phyloP scores from a whole-genome alignment of 2,113 vertebrate genomes.

The Zapornia atra region DNA sequence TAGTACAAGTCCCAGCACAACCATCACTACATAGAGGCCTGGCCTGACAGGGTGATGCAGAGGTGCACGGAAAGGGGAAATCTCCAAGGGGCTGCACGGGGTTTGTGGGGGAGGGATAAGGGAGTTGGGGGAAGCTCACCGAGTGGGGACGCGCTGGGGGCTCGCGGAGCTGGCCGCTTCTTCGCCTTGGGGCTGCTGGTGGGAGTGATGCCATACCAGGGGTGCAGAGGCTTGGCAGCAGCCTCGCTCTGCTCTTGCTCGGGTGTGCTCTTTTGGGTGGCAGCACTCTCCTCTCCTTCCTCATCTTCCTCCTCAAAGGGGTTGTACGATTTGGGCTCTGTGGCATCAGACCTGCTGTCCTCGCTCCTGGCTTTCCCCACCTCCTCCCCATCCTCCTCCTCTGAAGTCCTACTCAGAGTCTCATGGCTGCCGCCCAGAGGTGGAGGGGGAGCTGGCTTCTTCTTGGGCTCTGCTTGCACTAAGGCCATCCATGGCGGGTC shows the following conservation, averaged over 20 bases:
- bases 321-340: constrained; percentile 81
- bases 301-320: constrained; percentile 88
- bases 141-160: constrained; percentile 76
- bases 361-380: neutral
- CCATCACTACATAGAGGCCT: neutral
- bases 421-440: constrained; percentile 49
- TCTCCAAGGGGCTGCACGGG: neutral
- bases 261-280: neutral
- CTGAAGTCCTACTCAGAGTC: neutral
- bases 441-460: constrained; percentile 87
- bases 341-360: neutral
- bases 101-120: neutral
- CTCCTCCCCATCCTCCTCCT: constrained; percentile 24
- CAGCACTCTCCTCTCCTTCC: constrained; percentile 55
- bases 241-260: constrained; percentile 36
- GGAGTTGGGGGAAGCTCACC: constrained; percentile 56
- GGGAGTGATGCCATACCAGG: constrained; percentile 95
- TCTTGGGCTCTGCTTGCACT: constrained; percentile 89
- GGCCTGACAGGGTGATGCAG: neutral
- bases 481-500: constrained; percentile 95
- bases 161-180: constrained; percentile 88
- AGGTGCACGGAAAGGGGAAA: neutral
- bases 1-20: neutral
- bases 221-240: constrained; percentile 79
- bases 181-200: constrained; percentile 83